Evolutionary conservation across 2,797 vertebrate species (phyloP).

Genomic region (Chaenodraco wilsoni): DNA sequence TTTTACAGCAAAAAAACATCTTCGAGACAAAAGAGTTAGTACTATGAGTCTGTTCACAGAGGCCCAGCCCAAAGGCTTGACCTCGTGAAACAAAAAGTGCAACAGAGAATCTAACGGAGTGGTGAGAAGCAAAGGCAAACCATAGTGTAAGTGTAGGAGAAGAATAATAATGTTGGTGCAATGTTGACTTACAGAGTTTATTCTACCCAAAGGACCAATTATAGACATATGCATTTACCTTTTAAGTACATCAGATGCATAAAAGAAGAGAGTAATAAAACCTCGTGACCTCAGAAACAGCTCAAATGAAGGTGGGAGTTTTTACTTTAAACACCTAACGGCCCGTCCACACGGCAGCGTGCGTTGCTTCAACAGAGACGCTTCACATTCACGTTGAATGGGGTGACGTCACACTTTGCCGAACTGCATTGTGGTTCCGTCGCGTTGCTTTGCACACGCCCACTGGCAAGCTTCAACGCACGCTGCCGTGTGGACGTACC

Average conservation of each 20-base stretch:
- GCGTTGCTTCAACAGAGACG: too few species aligned
- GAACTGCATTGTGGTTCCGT: too few species aligned
- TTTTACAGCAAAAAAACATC: conserved; percentile 33
- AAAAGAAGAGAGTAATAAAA: conserved; percentile 6
- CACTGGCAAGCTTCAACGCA: too few species aligned
- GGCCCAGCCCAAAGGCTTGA: conserved; percentile 24
- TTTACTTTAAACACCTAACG: conserved; percentile 28
- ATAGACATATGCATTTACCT: conserved; percentile 4
- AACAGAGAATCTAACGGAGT: conserved; percentile 6
- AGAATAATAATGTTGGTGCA: conserved; percentile 9
- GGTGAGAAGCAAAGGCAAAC: background rate
- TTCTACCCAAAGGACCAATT: conserved; percentile 20
- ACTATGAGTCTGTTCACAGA: conserved; percentile 1
- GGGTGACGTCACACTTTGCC: too few species aligned
- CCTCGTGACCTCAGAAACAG: conserved; percentile 25
- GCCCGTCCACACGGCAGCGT: too few species aligned
- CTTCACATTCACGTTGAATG: too few species aligned
- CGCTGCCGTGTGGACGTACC: too few species aligned
- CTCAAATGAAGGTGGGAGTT: conserved; percentile 35
- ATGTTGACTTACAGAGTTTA: conserved; percentile 15
- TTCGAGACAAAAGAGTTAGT: conserved; percentile 30
- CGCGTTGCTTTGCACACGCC: too few species aligned
- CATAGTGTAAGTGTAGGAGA: background rate
- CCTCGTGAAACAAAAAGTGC: conserved; percentile 30
- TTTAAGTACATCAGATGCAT: conserved; percentile 18